Evolutionary conservation across 2,113 vertebrate genomes (phyloP).

Genomic region (Aegypius monachus): DNA sequence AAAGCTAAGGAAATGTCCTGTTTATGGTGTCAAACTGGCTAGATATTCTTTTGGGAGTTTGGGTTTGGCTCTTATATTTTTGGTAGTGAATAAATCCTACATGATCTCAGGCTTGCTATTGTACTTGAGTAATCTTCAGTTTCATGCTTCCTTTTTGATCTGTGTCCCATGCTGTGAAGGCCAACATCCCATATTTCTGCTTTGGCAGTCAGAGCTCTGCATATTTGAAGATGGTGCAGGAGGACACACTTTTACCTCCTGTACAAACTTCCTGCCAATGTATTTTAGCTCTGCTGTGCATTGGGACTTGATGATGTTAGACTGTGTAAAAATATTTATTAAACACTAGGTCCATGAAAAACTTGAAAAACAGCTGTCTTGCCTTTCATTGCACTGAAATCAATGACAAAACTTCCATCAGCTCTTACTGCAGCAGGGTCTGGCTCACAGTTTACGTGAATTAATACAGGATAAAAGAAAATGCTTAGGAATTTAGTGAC

Average conservation of each 20-base stretch:
- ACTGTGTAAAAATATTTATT: background rate
- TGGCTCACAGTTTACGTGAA: background rate
- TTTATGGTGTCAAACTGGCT: background rate
- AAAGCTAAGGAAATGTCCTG: slow-evolving; percentile 10
- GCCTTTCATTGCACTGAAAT: background rate
- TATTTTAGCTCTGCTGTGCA: background rate
- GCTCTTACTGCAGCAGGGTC: background rate
- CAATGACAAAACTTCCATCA: background rate
- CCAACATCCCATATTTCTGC: slow-evolving; percentile 10
- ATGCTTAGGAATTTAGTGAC: background rate
- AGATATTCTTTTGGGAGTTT: slow-evolving; percentile 2
- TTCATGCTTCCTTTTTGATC: slow-evolving; percentile 50
- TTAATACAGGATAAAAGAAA: background rate
- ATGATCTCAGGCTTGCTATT: slow-evolving; percentile 32
- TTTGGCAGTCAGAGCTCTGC: background rate
- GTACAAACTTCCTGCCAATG: background rate
- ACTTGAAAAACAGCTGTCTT: background rate
- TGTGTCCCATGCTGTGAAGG: background rate
- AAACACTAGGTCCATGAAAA: background rate
- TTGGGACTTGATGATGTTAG: background rate
- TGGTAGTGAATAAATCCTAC: slow-evolving; percentile 31
- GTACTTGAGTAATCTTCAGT: slow-evolving; percentile 30
- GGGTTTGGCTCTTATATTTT: slow-evolving; percentile 25
- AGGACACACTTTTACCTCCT: background rate
- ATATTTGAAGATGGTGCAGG: background rate